Evolutionary conservation across 2,113 vertebrate species (phyloP).

Genomic region (Cyrtonyx montezumae): DNA sequence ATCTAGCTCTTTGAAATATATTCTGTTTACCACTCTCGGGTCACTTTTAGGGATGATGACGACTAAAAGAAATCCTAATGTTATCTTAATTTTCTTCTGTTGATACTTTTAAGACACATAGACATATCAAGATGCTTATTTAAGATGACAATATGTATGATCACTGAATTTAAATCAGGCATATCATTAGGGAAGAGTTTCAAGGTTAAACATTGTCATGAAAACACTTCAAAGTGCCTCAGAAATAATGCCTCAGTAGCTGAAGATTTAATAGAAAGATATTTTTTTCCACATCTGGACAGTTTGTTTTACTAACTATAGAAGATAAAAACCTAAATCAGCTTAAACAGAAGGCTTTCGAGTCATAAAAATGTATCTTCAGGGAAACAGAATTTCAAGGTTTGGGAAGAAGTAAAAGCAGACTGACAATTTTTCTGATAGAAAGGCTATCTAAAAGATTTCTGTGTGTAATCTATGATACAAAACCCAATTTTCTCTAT

Average conservation of each 20-base stretch:
- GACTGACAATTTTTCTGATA: neutral
- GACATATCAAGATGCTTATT: neutral
- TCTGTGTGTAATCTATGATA: neutral
- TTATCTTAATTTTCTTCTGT: fast-evolving
- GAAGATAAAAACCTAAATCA: neutral
- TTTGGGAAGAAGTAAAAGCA: neutral
- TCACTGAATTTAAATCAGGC: neutral
- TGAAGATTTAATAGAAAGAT: neutral
- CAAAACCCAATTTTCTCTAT: neutral
- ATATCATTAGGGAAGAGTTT: neutral
- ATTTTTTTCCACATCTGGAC: neutral
- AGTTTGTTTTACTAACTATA: neutral
- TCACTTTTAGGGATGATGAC: neutral
- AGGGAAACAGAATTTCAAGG: neutral
- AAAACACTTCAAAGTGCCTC: neutral
- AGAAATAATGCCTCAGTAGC: neutral
- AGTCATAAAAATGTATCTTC: neutral
- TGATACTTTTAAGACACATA: neutral
- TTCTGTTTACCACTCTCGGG: neutral
- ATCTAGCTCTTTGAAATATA: fast-evolving
- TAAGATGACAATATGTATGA: neutral
- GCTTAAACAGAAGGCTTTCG: neutral
- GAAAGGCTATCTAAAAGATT: neutral
- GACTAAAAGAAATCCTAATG: neutral
- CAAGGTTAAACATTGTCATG: neutral